These are phyloP conservation scores for Diabrotica virgifera DNA, from an alignment of 1,140 invertebrate species.

Conservation along the genomic window DNA sequence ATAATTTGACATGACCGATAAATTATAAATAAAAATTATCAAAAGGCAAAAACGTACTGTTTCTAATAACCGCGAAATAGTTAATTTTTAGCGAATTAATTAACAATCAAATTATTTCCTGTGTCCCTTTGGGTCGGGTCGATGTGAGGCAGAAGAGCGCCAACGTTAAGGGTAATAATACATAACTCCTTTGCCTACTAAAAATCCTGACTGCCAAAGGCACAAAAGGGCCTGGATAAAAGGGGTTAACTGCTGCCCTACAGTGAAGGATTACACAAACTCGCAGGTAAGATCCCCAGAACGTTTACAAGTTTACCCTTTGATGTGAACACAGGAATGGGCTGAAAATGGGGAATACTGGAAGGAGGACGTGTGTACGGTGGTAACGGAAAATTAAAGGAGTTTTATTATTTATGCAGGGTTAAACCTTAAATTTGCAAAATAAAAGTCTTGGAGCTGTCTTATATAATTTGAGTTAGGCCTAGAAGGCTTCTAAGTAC, in stretches of 20 bases:
- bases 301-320: conserved; percentile 2
- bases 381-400: background rate
- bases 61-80: background rate
- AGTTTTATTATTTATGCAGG: background rate
- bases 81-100: background rate
- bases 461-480: background rate
- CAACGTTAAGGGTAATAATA: conserved; percentile 1
- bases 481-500: too few species aligned
- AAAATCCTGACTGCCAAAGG: conserved; percentile 1
- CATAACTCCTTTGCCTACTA: background rate
- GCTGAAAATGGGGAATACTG: background rate
- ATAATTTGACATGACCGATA: too few species aligned
- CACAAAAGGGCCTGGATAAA: background rate
- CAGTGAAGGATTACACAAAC: conserved; percentile 2
- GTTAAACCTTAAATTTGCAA: background rate
- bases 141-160: background rate
- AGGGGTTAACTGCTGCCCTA: conserved; percentile 1
- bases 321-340: conserved; percentile 1
- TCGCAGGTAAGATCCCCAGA: background rate
- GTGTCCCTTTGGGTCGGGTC: background rate
- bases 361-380: background rate
- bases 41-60: background rate
- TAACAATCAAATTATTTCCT: conserved; percentile 1
- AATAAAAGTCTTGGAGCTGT: background rate
- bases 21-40: too few species aligned